These are phyloP conservation scores for Cephus sareptanus DNA, from an alignment of 2,888 invertebrate species.

Conservation along the genomic window DNA sequence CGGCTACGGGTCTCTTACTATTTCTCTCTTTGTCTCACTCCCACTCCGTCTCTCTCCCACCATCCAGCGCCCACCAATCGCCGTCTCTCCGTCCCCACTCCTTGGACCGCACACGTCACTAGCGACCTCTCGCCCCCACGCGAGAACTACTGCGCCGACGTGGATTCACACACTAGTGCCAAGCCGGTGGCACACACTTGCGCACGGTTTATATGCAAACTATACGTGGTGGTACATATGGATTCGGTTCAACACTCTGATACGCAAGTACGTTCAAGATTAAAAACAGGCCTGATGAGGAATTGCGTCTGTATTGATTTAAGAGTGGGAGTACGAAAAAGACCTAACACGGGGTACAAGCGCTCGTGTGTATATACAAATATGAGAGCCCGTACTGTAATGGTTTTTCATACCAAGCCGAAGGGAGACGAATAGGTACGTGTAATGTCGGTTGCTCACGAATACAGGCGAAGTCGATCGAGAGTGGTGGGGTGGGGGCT, in stretches of 20 bases:
- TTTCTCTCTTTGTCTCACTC: slow-evolving; percentile 2
- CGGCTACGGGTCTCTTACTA: slow-evolving; percentile 8
- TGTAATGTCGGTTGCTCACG: background rate
- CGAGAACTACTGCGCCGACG: background rate
- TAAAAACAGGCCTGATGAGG: background rate
- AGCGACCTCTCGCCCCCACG: background rate
- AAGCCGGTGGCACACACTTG: background rate
- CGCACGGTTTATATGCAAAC: background rate
- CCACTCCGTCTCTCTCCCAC: background rate
- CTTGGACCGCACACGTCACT: background rate
- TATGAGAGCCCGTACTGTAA: background rate
- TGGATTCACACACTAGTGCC: background rate
- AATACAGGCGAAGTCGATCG: background rate
- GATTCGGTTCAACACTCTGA: background rate
- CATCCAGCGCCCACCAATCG: slow-evolving; percentile 7
- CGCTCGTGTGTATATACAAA: background rate
- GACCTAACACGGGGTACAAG: background rate
- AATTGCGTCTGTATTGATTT: background rate
- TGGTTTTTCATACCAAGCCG: background rate
- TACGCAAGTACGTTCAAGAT: background rate
- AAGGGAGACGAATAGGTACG: background rate
- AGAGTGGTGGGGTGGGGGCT: background rate
- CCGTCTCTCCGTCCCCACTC: slow-evolving; percentile 6
- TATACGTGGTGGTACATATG: background rate
- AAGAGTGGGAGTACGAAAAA: background rate